phyloP scores from a whole-genome alignment of 2,113 vertebrate species.

The Psittacara wagleri region DNA sequence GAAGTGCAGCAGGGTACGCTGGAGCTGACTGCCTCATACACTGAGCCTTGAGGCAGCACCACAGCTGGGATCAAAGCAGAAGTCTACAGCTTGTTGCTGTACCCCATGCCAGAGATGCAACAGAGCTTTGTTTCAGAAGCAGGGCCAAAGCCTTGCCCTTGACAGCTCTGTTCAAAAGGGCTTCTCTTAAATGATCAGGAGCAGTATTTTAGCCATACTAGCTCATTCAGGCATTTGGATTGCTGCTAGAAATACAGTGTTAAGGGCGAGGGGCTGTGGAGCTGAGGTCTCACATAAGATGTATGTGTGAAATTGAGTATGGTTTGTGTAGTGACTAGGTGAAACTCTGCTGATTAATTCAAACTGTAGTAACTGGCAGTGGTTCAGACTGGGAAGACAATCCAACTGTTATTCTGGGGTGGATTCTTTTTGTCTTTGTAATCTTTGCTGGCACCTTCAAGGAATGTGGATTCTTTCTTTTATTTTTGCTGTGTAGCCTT shows the following conservation, averaged over 20 bases:
- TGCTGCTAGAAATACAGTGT: neutral
- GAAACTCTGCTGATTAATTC: neutral
- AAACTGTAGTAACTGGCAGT: neutral
- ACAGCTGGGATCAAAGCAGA: neutral
- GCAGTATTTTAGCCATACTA: neutral
- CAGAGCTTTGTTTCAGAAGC: neutral
- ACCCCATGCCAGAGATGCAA: neutral
- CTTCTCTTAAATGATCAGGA: neutral
- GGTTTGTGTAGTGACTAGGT: neutral
- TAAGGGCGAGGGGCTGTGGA: rapidly evolving
- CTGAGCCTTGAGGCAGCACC: neutral
- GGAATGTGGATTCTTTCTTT: neutral
- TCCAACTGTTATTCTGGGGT: neutral
- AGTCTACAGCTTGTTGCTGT: rapidly evolving
- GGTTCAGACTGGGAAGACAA: neutral
- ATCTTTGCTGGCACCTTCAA: neutral
- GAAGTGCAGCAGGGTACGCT: neutral
- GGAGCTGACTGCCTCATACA: rapidly evolving
- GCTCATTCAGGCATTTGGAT: neutral
- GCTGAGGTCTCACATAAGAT: rapidly evolving
- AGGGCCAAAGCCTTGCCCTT: neutral
- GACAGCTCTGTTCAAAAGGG: neutral
- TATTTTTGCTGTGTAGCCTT: neutral
- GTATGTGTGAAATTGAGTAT: neutral
- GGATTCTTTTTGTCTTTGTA: neutral